These are phyloP conservation scores for Muschampia plurimacula DNA, from an alignment of 2,888 invertebrate genomes.

Conservation along the genomic window DNA sequence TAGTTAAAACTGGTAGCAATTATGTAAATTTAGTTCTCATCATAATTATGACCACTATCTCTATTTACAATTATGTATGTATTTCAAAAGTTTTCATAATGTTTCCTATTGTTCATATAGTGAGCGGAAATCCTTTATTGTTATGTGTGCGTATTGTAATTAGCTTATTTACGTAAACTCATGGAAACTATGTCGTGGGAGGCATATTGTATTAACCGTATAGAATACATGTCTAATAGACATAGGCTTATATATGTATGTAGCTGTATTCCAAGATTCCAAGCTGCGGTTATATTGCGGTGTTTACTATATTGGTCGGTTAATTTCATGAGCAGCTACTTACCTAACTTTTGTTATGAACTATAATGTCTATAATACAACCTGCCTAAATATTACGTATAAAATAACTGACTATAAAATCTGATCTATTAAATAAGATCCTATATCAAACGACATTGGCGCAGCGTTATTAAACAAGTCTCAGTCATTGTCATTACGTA, in stretches of 20 bases:
- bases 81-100: slow-evolving; percentile 48
- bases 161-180: slow-evolving; percentile 78
- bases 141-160: slow-evolving; percentile 70
- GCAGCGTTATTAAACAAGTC: too few species aligned
- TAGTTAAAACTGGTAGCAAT: slow-evolving; percentile 9
- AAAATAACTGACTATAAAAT: background rate
- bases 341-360: background rate
- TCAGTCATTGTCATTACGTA: too few species aligned
- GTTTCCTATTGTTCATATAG: slow-evolving; percentile 54
- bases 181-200: slow-evolving; percentile 82
- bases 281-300: slow-evolving; percentile 11
- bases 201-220: slow-evolving; percentile 63
- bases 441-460: too few species aligned
- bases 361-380: background rate
- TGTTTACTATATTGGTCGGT: background rate
- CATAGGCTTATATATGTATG: background rate
- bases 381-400: background rate
- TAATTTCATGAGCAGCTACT: background rate
- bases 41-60: slow-evolving; percentile 35
- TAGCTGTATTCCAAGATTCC: slow-evolving; percentile 16
- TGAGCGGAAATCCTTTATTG: slow-evolving; percentile 68
- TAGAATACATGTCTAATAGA: slow-evolving; percentile 26
- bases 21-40: slow-evolving; percentile 21
- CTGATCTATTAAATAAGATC: too few species aligned
- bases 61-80: slow-evolving; percentile 24